Conservation (phyloP, 2,888 invertebrate species). For the Drosophila niveifrons region DNA sequence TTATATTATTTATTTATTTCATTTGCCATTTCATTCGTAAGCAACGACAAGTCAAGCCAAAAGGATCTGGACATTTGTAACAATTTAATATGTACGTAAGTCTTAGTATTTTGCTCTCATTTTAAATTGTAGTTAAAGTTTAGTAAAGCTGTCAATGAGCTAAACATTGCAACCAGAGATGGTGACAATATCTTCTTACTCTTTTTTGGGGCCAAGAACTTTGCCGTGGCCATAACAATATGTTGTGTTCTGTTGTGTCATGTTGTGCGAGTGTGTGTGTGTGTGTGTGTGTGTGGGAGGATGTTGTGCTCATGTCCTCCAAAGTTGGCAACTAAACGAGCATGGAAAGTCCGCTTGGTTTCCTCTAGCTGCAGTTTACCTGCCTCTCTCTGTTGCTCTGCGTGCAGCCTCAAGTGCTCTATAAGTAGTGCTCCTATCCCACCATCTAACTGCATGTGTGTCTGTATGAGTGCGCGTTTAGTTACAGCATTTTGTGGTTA, state of each 20-base stretch:
- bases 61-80: constrained; percentile 6
- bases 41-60: no score
- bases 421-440: constrained; percentile 65
- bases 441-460: constrained; percentile 48
- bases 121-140: constrained; percentile 68
- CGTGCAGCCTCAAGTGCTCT: constrained; percentile 67
- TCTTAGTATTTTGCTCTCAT: constrained; percentile 29
- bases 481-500: constrained; percentile 80
- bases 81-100: constrained; percentile 37
- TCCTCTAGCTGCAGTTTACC: constrained; percentile 53
- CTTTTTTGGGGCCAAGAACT: constrained; percentile 73
- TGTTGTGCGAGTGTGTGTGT: neutral
- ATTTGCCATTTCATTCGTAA: neutral
- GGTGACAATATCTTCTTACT: constrained; percentile 70
- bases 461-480: constrained; percentile 69
- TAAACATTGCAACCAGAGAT: constrained; percentile 67
- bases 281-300: constrained; percentile 27
- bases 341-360: constrained; percentile 10
- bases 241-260: constrained; percentile 56
- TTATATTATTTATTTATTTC: constrained; percentile 16
- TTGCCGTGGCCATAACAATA: constrained; percentile 71
- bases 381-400: constrained; percentile 34
- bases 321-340: constrained; percentile 59
- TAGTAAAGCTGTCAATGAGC: constrained; percentile 72
- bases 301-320: constrained; percentile 25